Base-by-base conservation (phyloP, 2,888 invertebrate genomes). In the Sarcophaga carnaria region DNA sequence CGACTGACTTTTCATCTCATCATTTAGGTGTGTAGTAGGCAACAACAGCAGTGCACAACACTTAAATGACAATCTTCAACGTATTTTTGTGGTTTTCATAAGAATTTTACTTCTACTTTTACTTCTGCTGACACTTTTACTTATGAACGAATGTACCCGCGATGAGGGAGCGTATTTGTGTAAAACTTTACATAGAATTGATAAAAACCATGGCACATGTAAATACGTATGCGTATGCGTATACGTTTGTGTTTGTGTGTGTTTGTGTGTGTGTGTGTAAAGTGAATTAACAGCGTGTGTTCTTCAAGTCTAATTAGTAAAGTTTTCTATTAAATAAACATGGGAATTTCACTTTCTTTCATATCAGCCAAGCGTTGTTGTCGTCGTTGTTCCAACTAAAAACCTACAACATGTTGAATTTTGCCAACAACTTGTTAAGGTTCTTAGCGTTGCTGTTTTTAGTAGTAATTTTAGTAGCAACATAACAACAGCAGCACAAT, bases 1-100 rank as follows among this genome's bases (percentile, higher is more conserved):
- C 62, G 69, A 60, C 59, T 60, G 69, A 60, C 59, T 60, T 66
- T 49, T 62, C 81, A 85, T 62, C 77, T 81, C 74, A 74, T 85
- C 62, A 74, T 63, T 81, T 67, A 63, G 71, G 66, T 25, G 85
- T 49, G 47, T 3, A 10, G 37, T 10, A 37, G 10, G 69, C 8
- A 37, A 37, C 2, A 37, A 37, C 37, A 37, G 37, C 37, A 37
- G 37, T 10, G 8, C 76, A 85, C 76, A 85, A 85, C 59, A 81
- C 74, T 85, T 81, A 74, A 67, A 81, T 85, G 77, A 79, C 63
- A 78, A 85, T 81, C 54, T 14, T 54, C 47, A 85, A 45, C 63
- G 54, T 76, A 67, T 81, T 37, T 78, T 37, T 78, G 78, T 78
- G 78, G 78, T 75, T 69, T 54, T 54, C 17, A 54, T 14, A 54